Conservation (phyloP, 1,140 invertebrate species). For the Trachymyrmex cornetzi region DNA sequence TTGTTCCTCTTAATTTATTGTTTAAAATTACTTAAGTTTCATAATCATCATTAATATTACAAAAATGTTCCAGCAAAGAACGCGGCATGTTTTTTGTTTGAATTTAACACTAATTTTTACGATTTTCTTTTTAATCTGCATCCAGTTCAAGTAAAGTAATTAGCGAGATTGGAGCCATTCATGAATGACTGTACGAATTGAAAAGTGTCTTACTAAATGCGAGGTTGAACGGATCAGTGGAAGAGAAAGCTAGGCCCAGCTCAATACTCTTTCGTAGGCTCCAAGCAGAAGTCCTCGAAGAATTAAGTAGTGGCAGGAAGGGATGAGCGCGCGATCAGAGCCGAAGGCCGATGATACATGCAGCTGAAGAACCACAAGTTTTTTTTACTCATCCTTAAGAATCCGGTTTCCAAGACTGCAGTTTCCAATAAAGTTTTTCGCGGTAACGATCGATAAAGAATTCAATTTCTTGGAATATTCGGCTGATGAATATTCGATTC, state of each 20-base stretch:
- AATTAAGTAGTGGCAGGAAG: constrained; percentile 53
- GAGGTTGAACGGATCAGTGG: constrained; percentile 34
- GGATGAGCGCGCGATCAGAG: constrained; percentile 55
- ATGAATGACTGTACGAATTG: constrained; percentile 12
- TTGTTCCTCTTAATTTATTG: not conserved
- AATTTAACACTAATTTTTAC: not conserved
- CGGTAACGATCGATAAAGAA: constrained; percentile 30
- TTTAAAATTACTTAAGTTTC: not conserved
- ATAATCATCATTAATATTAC: not conserved
- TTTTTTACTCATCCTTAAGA: constrained; percentile 32
- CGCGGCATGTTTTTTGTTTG: not conserved
- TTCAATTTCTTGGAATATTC: constrained; percentile 14
- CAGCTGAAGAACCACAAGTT: constrained; percentile 33
- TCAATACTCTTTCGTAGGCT: constrained; percentile 67
- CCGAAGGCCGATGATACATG: constrained; percentile 53
- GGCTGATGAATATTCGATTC: not conserved
- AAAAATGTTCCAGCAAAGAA: not conserved
- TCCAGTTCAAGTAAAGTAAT: not conserved
- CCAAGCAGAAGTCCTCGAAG: constrained; percentile 63
- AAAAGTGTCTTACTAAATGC: constrained; percentile 59
- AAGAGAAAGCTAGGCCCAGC: constrained; percentile 79
- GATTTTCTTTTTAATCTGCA: not conserved
- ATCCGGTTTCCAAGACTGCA: constrained; percentile 45
- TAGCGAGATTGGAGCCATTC: not conserved
- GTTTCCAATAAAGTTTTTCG: constrained; percentile 40